Evolutionary conservation across 2,113 vertebrate species (phyloP).

Genomic region (Heterochromis multidens): DNA sequence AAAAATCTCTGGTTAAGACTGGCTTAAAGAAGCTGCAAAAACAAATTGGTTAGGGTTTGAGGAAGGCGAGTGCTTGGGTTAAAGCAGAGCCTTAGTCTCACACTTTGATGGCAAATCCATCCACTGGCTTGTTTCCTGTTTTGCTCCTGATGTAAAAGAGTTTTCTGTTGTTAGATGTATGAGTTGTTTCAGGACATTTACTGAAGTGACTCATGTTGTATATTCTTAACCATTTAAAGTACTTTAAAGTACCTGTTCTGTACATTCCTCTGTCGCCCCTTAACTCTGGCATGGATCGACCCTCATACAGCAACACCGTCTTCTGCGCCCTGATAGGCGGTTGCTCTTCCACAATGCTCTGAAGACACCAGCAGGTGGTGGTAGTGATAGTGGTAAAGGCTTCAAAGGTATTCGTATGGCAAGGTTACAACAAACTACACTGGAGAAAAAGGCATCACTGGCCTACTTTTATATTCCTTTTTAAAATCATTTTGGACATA

Average conservation of each 20-base stretch:
- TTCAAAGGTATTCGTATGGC: not conserved
- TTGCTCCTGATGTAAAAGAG: no score
- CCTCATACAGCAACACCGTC: conserved; percentile 65
- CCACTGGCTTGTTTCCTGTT: no score
- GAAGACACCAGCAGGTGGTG: conserved; percentile 41
- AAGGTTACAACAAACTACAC: not conserved
- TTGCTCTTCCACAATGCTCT: not conserved
- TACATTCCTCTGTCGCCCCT: not conserved
- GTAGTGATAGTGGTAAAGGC: not conserved
- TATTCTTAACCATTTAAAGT: not conserved
- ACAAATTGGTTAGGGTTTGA: not conserved
- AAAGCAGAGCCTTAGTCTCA: no score
- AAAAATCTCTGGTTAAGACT: not conserved
- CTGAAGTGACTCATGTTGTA: not conserved
- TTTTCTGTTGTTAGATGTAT: not conserved
- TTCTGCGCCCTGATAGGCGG: conserved; percentile 53
- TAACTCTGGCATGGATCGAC: conserved; percentile 27
- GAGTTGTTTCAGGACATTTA: not conserved
- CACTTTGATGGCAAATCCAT: no score
- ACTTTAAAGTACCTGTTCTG: not conserved
- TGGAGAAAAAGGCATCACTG: not conserved
- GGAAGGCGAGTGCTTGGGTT: not conserved
- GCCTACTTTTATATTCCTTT: not conserved
- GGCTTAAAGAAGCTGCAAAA: not conserved
- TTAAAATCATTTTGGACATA: not conserved